Conservation (phyloP, 2,888 invertebrate species). For the Diaphora mendica region DNA sequence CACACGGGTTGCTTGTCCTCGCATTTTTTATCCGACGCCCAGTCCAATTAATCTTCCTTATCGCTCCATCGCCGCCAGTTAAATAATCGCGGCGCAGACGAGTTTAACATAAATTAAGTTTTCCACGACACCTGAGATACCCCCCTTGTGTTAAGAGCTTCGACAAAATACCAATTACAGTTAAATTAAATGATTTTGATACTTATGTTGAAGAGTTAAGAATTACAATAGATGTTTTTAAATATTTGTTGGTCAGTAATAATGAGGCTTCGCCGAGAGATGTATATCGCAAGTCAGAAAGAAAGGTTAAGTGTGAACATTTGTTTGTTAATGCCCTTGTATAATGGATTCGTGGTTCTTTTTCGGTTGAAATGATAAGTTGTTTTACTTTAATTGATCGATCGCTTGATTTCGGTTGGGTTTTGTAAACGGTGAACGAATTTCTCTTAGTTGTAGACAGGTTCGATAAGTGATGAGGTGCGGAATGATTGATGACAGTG, state of each 20-base stretch:
- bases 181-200: slow-evolving; percentile 42
- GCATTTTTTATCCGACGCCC: slow-evolving; percentile 70
- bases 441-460: slow-evolving; percentile 49
- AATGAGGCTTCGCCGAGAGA: slow-evolving; percentile 81
- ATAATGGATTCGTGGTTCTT: slow-evolving; percentile 79
- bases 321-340: slow-evolving; percentile 84
- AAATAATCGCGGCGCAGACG: slow-evolving; percentile 82
- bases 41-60: slow-evolving; percentile 83
- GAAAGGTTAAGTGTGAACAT: slow-evolving; percentile 86
- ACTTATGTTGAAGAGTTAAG: slow-evolving; percentile 41
- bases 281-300: slow-evolving; percentile 79
- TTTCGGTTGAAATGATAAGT: slow-evolving; percentile 78
- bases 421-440: slow-evolving; percentile 54
- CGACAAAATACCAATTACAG: slow-evolving; percentile 34
- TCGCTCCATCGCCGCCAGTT: slow-evolving; percentile 79
- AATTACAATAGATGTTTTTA: slow-evolving; percentile 20
- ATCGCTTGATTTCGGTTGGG: slow-evolving; percentile 57
- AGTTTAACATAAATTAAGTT: slow-evolving; percentile 86
- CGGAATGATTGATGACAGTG: slow-evolving; percentile 43
- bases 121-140: slow-evolving; percentile 84
- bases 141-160: slow-evolving; percentile 74
- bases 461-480: slow-evolving; percentile 42
- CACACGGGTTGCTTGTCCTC: slow-evolving; percentile 76
- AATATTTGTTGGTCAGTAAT: slow-evolving; percentile 64
- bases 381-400: slow-evolving; percentile 76